These are phyloP conservation scores for Spodoptera litura DNA, from an alignment of 1,140 invertebrate species.

Conservation along the genomic window DNA sequence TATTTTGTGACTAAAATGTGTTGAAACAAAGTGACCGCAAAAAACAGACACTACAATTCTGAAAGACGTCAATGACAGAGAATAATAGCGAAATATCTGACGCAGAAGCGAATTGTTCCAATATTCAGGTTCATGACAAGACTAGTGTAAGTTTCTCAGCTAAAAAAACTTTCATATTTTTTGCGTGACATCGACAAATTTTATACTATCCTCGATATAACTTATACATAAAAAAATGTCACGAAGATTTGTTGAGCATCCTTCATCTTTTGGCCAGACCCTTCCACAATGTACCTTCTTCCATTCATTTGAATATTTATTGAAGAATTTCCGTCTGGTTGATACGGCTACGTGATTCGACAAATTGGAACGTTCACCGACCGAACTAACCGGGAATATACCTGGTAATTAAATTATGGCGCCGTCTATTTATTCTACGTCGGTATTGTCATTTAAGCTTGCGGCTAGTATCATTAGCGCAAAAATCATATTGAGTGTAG, in stretches of 20 bases:
- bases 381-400: not conserved
- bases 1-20: no score
- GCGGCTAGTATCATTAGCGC: no score
- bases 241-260: conserved; percentile 1
- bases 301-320: conserved; percentile 40
- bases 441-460: no score
- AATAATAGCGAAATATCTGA: not conserved
- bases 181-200: not conserved
- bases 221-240: conserved; percentile 26
- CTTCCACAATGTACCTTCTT: conserved; percentile 3
- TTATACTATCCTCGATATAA: not conserved
- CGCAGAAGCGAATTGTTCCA: not conserved
- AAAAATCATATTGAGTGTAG: no score
- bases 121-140: not conserved
- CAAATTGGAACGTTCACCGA: not conserved
- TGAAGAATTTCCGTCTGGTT: conserved; percentile 22
- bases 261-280: conserved; percentile 19
- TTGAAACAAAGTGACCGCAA: no score
- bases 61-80: not conserved
- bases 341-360: conserved; percentile 12
- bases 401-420: conserved; percentile 29
- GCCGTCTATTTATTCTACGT: not conserved
- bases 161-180: conserved; percentile 8
- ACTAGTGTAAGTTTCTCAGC: not conserved
- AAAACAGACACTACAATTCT: no score